Conservation (phyloP, 2,797 vertebrate species). For the Nyctalus aviator region DNA sequence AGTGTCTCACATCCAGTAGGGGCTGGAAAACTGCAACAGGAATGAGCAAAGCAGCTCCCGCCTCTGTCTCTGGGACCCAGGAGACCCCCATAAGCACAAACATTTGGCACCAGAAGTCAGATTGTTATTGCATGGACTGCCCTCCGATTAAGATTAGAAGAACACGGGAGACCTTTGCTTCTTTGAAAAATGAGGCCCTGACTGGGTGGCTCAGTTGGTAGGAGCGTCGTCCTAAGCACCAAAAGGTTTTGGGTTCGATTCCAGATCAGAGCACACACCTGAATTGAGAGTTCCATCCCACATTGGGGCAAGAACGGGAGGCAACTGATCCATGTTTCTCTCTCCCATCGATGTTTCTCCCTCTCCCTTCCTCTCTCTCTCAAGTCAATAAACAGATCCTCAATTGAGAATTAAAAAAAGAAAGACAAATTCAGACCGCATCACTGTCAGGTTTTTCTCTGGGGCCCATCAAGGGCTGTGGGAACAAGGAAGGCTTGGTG, state of each 20-base stretch:
- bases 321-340: neutral
- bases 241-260: neutral
- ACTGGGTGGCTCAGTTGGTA: neutral
- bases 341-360: neutral
- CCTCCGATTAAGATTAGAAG: neutral
- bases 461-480: neutral
- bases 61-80: neutral
- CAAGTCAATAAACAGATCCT: neutral
- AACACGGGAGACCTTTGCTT: neutral
- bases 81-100: neutral
- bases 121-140: neutral
- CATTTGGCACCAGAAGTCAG: neutral
- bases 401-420: neutral
- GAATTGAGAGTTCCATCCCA: neutral
- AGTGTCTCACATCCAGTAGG: neutral
- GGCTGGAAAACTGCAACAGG: neutral
- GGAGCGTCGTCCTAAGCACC: neutral
- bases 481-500: neutral
- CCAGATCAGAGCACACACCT: neutral
- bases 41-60: neutral
- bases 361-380: neutral
- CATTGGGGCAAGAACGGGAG: neutral
- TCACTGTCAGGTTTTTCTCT: neutral
- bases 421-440: conserved; percentile 5
- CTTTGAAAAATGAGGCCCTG: neutral